These are phyloP conservation scores for Ciconia nigra DNA, from an alignment of 2,797 vertebrate species.

Conservation along the genomic window DNA sequence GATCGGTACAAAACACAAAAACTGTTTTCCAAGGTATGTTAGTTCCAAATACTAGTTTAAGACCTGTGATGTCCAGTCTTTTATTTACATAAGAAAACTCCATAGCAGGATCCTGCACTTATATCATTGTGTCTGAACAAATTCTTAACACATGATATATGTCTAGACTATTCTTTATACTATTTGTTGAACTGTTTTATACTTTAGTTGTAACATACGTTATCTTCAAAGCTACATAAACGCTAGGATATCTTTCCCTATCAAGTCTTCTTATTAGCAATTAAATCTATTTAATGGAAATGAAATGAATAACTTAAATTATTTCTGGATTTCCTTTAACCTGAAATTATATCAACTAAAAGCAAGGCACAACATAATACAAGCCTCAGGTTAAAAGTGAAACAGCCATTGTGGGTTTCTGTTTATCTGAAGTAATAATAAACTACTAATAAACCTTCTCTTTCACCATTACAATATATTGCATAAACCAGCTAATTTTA, in stretches of 20 bases:
- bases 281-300: neutral
- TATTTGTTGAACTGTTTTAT: neutral
- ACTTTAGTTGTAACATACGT: neutral
- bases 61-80: neutral
- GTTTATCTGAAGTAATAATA: constrained; percentile 11
- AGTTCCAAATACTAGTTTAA: neutral
- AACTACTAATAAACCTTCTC: neutral
- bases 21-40: neutral
- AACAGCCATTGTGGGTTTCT: neutral
- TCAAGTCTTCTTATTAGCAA: neutral
- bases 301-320: neutral
- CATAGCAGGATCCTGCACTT: neutral
- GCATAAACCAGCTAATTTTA: constrained; percentile 4
- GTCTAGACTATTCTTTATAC: neutral
- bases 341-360: constrained; percentile 29
- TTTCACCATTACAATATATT: constrained; percentile 14
- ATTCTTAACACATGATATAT: neutral
- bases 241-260: neutral
- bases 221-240: neutral
- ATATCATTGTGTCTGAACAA: neutral
- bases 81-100: neutral
- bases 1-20: neutral
- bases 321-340: constrained; percentile 2
- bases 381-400: constrained; percentile 42
- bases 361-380: constrained; percentile 68